Base-by-base conservation (phyloP, 2,888 invertebrate genomes). In the Cheilosia vernalis region DNA sequence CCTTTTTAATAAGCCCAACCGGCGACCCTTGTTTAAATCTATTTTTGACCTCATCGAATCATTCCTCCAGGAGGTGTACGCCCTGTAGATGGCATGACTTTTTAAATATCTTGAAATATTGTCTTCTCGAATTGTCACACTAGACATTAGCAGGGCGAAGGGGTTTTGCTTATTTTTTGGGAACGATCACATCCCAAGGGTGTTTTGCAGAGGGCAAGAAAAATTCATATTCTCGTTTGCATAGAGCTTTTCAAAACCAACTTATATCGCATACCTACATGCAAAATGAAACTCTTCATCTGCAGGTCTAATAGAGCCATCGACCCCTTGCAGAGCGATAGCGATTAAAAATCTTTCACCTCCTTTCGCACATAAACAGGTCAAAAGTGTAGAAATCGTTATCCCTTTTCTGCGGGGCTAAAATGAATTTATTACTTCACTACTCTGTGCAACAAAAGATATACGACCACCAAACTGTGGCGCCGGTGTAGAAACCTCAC, bases 261-360 rank as follows among this genome's bases (percentile, higher is more conserved):
- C 24, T 24, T 24, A 24, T 24, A 24, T 24, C 24, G 24, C 7
- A 6, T 6, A 1, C 27, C n/a, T n/a, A 44, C 17, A 2, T 44
- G 17, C 13, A 49, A 10, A 49, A 5, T 1, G 1, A 15, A 51
- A 24, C n/a, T 27, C 9, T 0, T 0, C 27, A 10, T n/a, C 53
- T 15, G 30, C 24, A 6, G 27, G 19, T 37, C 15, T 30, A 19
- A 42, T 44, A 53, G 7, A 40, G 10, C 10, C 40, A 17, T 53
- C 33, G n/a, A 27, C 21, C 21, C 17, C 44, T 33, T 21, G 24
- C 51, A 47, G n/a, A 69, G 37, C 33, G 30, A 37, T 42, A 27
- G 24, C 83, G 67, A 56, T 73, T 78, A 40, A 79, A 64, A 69
- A 51, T n/a, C 74, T 70, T 80, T 74, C 63, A 66, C 64, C 70